Conservation (phyloP, 2,797 vertebrate species). For the Harpagifer antarcticus region DNA sequence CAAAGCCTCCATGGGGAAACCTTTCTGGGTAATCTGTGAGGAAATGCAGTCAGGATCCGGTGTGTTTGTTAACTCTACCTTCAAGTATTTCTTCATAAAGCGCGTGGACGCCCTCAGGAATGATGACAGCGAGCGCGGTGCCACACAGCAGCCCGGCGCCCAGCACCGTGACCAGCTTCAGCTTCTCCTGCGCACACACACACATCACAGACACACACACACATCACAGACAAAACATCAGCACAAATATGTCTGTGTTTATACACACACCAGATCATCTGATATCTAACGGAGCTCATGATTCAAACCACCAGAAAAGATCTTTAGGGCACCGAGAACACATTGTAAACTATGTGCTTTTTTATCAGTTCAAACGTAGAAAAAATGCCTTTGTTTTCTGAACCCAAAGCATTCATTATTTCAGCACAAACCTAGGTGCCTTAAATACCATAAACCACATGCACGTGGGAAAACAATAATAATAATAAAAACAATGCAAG, state of each 20-base stretch:
- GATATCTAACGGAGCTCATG: neutral
- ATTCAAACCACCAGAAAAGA: too few species aligned
- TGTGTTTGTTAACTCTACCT: slow-evolving; percentile 77
- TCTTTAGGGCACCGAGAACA: too few species aligned
- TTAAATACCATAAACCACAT: too few species aligned
- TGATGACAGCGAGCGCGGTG: slow-evolving; percentile 96
- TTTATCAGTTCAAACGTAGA: too few species aligned
- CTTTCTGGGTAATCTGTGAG: neutral
- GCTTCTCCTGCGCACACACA: slow-evolving; percentile 86
- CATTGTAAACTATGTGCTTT: too few species aligned
- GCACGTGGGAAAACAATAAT: too few species aligned
- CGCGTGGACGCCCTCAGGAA: slow-evolving; percentile 98
- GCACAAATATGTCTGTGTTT: neutral
- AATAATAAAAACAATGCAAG: too few species aligned
- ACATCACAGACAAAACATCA: neutral
- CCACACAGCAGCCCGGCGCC: slow-evolving; percentile 98
- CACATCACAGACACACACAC: slow-evolving; percentile 11
- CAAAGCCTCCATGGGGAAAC: neutral
- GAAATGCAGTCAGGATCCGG: too few species aligned
- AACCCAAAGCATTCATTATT: too few species aligned
- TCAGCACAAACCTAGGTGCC: too few species aligned
- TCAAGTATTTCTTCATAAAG: slow-evolving; percentile 97
- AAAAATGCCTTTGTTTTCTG: too few species aligned
- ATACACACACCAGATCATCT: neutral
- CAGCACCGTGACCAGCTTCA: slow-evolving; percentile 96